Conservation (phyloP, 2,888 invertebrate species). For the Agelastica alni region DNA sequence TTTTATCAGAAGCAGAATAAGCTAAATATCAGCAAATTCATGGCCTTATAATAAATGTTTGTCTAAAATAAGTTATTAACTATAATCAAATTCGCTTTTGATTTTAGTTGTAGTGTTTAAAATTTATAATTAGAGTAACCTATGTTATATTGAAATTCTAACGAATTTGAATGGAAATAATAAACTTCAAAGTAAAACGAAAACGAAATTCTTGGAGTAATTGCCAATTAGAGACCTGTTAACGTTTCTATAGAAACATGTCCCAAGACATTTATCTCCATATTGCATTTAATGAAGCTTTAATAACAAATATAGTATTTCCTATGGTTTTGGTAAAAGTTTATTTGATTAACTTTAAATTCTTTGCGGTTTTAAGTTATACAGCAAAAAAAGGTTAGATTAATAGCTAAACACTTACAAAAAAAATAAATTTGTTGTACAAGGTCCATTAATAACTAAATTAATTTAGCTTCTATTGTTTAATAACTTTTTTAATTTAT, state of each 20-base stretch:
- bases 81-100: not conserved
- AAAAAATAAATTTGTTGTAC: no score
- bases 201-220: conserved; percentile 34
- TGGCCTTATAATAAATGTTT: no score
- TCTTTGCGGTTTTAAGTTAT: no score
- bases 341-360: no score
- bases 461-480: no score
- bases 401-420: no score
- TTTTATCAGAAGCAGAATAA: no score
- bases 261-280: conserved; percentile 23
- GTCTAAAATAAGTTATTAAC: no score
- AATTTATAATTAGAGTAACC: not conserved
- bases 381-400: no score
- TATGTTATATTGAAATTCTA: not conserved
- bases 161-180: not conserved
- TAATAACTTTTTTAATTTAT: no score
- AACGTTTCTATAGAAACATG: conserved; percentile 20
- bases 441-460: no score
- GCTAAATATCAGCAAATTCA: no score
- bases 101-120: not conserved
- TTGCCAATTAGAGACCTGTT: conserved; percentile 37
- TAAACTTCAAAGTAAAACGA: conserved; percentile 14
- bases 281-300: conserved; percentile 25
- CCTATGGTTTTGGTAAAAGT: not conserved
- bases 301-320: conserved; percentile 3